Evolutionary conservation across 2,888 invertebrate genomes (phyloP), one percentile per base, ranked within the genome.

Genomic region (Drosophila merina): DNA sequence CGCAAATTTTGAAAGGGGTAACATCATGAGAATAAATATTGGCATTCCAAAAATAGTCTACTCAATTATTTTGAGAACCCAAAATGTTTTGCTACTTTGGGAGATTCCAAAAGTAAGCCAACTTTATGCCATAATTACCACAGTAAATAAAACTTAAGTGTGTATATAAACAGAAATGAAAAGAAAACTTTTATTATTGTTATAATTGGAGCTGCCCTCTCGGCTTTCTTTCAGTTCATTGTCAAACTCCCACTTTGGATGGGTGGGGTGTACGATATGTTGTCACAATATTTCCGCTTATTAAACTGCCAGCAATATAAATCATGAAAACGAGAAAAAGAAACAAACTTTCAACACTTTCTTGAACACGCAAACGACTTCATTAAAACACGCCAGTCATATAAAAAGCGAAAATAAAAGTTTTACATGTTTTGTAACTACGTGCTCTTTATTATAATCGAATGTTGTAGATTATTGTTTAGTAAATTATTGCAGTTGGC

Each of bases 241-340:
- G 40, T 20, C 40, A 42, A 42, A n/a, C 40, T 6, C 36, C 36
- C 36, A 12, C 36, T 42, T 42, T 14, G 40, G 40, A 14, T 20
- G 40, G 40, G 40, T 40, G 40, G 40, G 8, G 40, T n/a, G 2
- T 20, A 20, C 20, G 20, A 14, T 14, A 40, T 40, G 40, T 42
- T 42, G 40, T 42, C 40, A 42, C 40, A 33, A 33, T 33, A 20
- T 42, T 42, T 42, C 40, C 40, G 40, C 40, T 42, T 42, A 42
- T 42, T 42, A 42, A 42, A 42, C 20, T 20, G 20, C 20, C 20
- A 14, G 40, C 14, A 8, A 20, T 14, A 20, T 42, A 42, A 42
- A 42, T 42, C 40, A 42, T 4, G n/a, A 20, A 14, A 40, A 14
- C 14, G 14, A 40, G 5, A 40, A 42, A 20, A 7, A 7, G 3